phyloP scores from a whole-genome alignment of 2,797 vertebrate genomes.

The Tenualosa ilisha region DNA sequence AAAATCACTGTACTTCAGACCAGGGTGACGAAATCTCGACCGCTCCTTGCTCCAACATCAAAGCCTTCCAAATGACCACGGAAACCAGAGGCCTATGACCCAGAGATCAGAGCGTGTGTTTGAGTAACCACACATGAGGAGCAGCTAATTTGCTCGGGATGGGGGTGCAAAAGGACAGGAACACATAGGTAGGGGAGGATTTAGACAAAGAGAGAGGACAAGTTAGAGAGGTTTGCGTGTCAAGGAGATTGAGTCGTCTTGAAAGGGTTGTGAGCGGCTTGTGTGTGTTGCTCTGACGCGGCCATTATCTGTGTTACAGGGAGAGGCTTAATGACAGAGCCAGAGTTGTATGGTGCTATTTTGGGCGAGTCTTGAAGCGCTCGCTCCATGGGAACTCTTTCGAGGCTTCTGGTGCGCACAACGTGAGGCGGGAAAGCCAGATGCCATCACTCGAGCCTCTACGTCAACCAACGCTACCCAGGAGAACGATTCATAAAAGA shows the following conservation, averaged over 20 bases:
- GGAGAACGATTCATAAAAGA: conserved; percentile 30
- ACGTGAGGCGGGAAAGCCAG: background rate
- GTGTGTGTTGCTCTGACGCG: conserved; percentile 25
- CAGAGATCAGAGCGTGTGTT: conserved; percentile 26
- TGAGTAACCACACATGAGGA: background rate
- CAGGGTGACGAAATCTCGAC: conserved; percentile 38
- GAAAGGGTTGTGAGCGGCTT: background rate
- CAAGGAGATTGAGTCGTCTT: background rate
- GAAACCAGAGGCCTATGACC: conserved; percentile 13
- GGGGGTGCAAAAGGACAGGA: background rate
- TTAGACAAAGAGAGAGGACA: background rate
- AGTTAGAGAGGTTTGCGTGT: conserved; percentile 9
- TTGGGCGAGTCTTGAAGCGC: conserved; percentile 48
- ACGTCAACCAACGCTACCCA: conserved; percentile 47
- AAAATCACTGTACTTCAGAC: conserved; percentile 49
- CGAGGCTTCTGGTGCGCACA: background rate
- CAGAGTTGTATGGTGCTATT: conserved; percentile 71
- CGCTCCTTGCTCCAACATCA: conserved; percentile 41
- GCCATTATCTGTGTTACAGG: conserved; percentile 64
- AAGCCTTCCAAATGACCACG: conserved; percentile 43
- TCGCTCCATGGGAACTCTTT: conserved; percentile 41
- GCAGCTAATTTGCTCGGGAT: conserved; percentile 21
- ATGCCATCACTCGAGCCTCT: conserved; percentile 28
- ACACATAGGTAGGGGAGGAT: background rate
- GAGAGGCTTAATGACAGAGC: conserved; percentile 64